Base-by-base conservation (phyloP, 2,888 invertebrate genomes). In the Plebejus anna region DNA sequence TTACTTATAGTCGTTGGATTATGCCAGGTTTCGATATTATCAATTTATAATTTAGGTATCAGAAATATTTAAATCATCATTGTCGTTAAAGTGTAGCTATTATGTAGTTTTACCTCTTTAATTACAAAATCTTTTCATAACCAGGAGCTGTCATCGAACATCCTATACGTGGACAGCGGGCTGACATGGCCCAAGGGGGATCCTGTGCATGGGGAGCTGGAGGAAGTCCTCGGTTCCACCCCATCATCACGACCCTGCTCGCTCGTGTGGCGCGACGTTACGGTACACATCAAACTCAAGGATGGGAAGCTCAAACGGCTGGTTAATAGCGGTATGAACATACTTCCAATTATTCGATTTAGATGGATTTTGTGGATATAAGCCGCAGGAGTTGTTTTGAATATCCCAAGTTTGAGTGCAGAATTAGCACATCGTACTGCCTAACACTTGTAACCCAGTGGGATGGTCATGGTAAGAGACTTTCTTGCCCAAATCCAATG, bases 221-320 rank as follows among this genome's bases (percentile, higher is more conserved):
- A 93, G 77, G 93, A 90, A 76, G 84, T 90, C 1, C 79, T 94
- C 95, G 95, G 95, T n/a, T 89, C 81, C 85, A 95, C 86, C 88
- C 94, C 87, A 94, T 94, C 87, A 94, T 83, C 94, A 28, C 94
- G 94, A 78, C 95, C 96, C 72, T 96, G 96, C 75, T 97, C 97
- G 0, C 90, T 98, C 51, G 96, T 97, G 0, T 98, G 97, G 97
- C 94, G 96, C 73, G 97, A 97, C 84, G 89, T 98, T 0, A 96
- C 96, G 61, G 96, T 97, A 1, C 97, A 97, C 82, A 95, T 96
- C 80, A 94, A 84, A 81, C 87, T 83, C 77, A 92, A 85, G 83
- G 88, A 81, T 78, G 94, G 86, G 79, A 91, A 82, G 80, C 94
- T 96, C 84, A 97, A 97, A 87, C 94, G 96, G 81, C 95, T 98